These are phyloP conservation scores for Lasioglossum albipes DNA, from an alignment of 1,140 invertebrate genomes.

Conservation along the genomic window DNA sequence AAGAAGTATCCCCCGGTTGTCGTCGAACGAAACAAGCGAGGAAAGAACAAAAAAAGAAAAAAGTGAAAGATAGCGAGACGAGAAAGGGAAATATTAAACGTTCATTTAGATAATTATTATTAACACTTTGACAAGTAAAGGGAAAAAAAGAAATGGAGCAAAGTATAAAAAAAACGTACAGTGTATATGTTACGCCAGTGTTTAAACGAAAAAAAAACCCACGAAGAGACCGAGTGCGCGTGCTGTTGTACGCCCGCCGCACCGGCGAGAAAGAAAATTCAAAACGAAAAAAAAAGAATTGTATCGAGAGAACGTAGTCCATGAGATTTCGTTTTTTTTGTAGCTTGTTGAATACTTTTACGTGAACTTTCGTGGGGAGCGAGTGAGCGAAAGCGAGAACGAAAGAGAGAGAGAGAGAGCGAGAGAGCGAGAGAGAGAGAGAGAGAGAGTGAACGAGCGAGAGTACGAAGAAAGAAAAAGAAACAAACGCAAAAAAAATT, in stretches of 20 bases:
- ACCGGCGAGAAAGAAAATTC: not conserved
- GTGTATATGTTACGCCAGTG: constrained; percentile 54
- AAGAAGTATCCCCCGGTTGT: constrained; percentile 67
- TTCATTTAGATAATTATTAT: constrained; percentile 76
- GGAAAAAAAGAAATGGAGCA: constrained; percentile 56
- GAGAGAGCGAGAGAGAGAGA: constrained; percentile 15
- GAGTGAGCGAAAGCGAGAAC: not conserved
- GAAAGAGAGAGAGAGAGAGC: not conserved
- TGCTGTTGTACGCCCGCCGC: not conserved
- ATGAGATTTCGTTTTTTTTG: constrained; percentile 54
- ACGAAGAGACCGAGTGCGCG: not conserved
- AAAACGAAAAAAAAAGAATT: constrained; percentile 27
- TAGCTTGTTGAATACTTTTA: constrained; percentile 63
- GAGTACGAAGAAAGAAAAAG: constrained; percentile 17
- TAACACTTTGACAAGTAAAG: constrained; percentile 66
- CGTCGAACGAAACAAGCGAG: constrained; percentile 36
- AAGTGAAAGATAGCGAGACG: constrained; percentile 58
- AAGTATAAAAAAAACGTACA: constrained; percentile 55
- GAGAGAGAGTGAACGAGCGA: constrained; percentile 12
- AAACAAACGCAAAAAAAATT: constrained; percentile 38
- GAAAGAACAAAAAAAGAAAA: constrained; percentile 42
- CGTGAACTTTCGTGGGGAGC: constrained; percentile 48
- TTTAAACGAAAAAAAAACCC: constrained; percentile 23
- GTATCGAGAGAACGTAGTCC: constrained; percentile 48
- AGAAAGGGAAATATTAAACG: constrained; percentile 64